phyloP scores from a whole-genome alignment of 2,797 vertebrate genomes.

The Rachycentron canadum region DNA sequence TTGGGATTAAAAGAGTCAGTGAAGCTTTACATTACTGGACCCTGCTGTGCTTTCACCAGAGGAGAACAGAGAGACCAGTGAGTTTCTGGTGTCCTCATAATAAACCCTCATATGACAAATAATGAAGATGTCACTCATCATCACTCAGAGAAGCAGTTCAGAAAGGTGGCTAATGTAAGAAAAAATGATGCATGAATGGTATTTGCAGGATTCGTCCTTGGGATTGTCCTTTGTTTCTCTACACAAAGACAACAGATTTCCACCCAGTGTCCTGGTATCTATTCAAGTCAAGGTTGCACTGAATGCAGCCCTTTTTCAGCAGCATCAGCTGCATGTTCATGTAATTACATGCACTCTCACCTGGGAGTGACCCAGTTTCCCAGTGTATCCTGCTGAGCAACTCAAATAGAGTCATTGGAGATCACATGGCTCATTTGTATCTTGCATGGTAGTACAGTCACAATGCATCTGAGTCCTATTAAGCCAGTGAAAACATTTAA shows the following conservation, averaged over 20 bases:
- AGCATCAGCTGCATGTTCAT: constrained; percentile 39
- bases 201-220: constrained; percentile 57
- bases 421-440: not conserved
- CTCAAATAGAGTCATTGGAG: constrained; percentile 2
- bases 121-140: constrained; percentile 54
- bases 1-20: constrained; percentile 65
- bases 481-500: not conserved
- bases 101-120: constrained; percentile 32
- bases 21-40: constrained; percentile 63
- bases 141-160: not conserved
- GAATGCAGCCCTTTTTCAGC: constrained; percentile 23
- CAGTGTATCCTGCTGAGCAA: constrained; percentile 13
- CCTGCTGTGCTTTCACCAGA: constrained; percentile 24
- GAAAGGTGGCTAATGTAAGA: constrained; percentile 26
- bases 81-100: constrained; percentile 25
- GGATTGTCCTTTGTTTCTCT: constrained; percentile 37
- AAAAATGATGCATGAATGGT: constrained; percentile 47
- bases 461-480: not conserved
- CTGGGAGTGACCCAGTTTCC: constrained; percentile 34
- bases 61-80: constrained; percentile 18
- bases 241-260: constrained; percentile 29
- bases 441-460: not conserved
- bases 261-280: constrained; percentile 45
- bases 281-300: constrained; percentile 56
- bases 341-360: constrained; percentile 34